Conservation (phyloP, 2,888 invertebrate genomes). For the Drosophila siamana region DNA sequence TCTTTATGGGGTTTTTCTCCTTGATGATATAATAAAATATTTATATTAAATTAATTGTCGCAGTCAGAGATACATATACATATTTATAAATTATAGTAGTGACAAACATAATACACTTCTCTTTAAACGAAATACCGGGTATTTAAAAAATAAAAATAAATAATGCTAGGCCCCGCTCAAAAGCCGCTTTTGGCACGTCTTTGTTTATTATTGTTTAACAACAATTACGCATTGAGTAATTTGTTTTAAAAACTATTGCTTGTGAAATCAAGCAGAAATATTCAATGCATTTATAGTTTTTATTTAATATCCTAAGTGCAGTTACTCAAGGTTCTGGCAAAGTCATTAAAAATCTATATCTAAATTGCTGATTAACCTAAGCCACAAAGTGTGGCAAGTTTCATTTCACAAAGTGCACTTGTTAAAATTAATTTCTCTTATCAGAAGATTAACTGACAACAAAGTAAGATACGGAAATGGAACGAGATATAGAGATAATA, state of each 20-base stretch:
- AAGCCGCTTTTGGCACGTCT: slow-evolving; percentile 10
- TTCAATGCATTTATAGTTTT: background rate
- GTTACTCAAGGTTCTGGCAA: slow-evolving; percentile 15
- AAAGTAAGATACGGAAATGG: background rate
- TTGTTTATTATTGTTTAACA: slow-evolving; percentile 16
- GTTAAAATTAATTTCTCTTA: slow-evolving; percentile 12
- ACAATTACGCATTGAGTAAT: slow-evolving; percentile 9
- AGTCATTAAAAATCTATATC: slow-evolving; percentile 1
- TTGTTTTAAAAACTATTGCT: slow-evolving; percentile 1
- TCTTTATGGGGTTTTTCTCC: too few species aligned
- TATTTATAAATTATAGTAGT: too few species aligned
- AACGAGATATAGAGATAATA: background rate
- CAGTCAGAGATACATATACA: too few species aligned
- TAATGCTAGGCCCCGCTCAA: background rate
- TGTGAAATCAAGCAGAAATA: slow-evolving; percentile 30
- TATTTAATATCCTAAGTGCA: slow-evolving; percentile 22
- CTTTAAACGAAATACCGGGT: background rate
- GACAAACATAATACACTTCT: background rate
- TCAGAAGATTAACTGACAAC: slow-evolving; percentile 10
- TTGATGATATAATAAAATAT: too few species aligned
- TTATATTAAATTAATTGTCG: too few species aligned
- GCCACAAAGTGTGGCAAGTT: slow-evolving; percentile 12
- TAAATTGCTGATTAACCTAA: slow-evolving; percentile 2
- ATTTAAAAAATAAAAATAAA: background rate
- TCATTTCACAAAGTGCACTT: background rate